Conservation (phyloP, 2,888 invertebrate species). For the Scrobipalpa costella region DNA sequence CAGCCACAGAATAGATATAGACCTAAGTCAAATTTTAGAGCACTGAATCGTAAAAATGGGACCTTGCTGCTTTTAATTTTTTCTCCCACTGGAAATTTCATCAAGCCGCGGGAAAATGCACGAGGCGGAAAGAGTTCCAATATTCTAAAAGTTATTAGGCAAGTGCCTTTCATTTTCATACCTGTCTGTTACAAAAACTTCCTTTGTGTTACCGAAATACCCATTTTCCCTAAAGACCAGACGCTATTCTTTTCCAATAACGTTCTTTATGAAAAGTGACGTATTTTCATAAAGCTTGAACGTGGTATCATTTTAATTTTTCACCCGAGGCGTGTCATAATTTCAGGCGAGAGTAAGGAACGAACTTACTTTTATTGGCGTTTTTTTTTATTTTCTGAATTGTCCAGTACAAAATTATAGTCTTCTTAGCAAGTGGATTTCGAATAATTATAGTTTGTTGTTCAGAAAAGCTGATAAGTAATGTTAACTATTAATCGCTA, state of each 20-base stretch:
- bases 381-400: neutral
- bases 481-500: too few relatives aligned
- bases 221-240: neutral
- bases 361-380: neutral
- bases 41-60: too few relatives aligned
- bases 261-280: slow-evolving; percentile 12
- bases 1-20: too few relatives aligned
- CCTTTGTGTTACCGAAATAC: slow-evolving; percentile 34
- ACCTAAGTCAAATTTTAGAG: too few relatives aligned
- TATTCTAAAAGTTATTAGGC: slow-evolving; percentile 24
- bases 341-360: neutral
- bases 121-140: too few relatives aligned
- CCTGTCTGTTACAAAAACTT: slow-evolving; percentile 27
- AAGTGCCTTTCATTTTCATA: slow-evolving; percentile 44
- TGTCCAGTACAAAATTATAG: neutral
- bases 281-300: slow-evolving; percentile 6
- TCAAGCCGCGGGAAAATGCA: too few relatives aligned
- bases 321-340: neutral
- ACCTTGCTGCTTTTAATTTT: too few relatives aligned
- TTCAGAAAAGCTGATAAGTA: too few relatives aligned
- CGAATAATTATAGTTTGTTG: too few relatives aligned
- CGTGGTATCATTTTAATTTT: neutral
- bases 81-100: too few relatives aligned
- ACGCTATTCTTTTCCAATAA: slow-evolving; percentile 4
- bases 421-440: too few relatives aligned